Percentiles rank a stretch among this genome's conserved stretches.
These are phyloP conservation scores for Mionectes macconnelli DNA, from an alignment of 2,113 vertebrate species.

Conservation along the genomic window DNA sequence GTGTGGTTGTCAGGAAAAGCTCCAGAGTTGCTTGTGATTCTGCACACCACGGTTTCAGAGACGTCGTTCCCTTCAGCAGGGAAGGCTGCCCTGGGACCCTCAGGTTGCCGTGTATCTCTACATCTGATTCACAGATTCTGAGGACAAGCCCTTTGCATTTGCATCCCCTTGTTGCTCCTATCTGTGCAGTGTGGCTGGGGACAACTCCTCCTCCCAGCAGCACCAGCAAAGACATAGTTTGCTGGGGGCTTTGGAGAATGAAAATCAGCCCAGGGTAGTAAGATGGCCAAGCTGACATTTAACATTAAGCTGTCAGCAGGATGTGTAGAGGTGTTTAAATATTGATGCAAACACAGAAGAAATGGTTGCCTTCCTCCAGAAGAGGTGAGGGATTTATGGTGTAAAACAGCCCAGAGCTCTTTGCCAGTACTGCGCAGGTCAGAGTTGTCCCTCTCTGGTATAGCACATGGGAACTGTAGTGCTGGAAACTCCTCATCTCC, in stretches of 20 bases:
- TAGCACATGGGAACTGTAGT: not conserved
- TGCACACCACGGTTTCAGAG: fast-evolving
- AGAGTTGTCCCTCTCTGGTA: not conserved
- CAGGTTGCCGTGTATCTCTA: not conserved
- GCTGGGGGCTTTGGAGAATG: not conserved
- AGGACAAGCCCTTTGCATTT: not conserved
- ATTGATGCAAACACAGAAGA: constrained; percentile 25
- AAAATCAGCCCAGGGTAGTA: not conserved
- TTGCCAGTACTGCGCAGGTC: not conserved
- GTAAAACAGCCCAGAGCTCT: not conserved
- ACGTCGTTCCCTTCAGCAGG: not conserved
- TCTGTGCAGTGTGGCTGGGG: not conserved
- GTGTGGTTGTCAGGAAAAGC: not conserved
- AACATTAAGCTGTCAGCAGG: not conserved
- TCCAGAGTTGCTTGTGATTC: not conserved
- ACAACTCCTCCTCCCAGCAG: not conserved
- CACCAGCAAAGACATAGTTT: not conserved
- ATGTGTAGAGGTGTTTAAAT: constrained; percentile 16
- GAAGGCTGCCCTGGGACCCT: not conserved
- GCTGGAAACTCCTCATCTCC: not conserved
- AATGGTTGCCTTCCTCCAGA: not conserved
- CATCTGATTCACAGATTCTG: not conserved
- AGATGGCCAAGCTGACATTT: not conserved
- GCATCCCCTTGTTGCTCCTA: not conserved
- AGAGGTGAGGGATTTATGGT: not conserved